A percentile compares a stretch with the other conserved stretches of the same genome.
Evolutionary conservation across 2,888 invertebrate species (phyloP).

Genomic region (Eupithecia vulgata): DNA sequence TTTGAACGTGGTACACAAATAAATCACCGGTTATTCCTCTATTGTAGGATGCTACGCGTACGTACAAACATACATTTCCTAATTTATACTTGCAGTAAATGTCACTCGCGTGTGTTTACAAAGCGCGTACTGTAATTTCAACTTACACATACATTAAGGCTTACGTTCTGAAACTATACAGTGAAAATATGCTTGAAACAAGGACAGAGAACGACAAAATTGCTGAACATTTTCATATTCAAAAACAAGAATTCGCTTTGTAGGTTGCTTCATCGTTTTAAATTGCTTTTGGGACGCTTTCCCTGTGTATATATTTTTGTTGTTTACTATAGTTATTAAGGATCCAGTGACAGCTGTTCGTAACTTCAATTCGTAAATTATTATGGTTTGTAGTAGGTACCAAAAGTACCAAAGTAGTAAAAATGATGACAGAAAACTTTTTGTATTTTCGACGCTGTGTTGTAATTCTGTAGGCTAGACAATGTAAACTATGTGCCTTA

Average conservation of each 20-base stretch:
- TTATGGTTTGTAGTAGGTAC: too few species aligned
- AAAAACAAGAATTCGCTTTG: neutral
- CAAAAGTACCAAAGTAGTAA: too few species aligned
- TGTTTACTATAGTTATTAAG: neutral
- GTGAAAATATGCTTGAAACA: neutral
- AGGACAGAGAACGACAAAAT: neutral
- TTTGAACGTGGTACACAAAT: constrained; percentile 1
- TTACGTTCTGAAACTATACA: constrained; percentile 10
- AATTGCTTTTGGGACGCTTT: neutral
- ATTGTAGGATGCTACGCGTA: constrained; percentile 10
- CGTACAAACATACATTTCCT: constrained; percentile 17
- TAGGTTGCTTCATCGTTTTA: neutral
- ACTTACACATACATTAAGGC: neutral
- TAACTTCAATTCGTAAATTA: too few species aligned
- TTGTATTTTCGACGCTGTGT: too few species aligned
- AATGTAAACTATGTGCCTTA: too few species aligned
- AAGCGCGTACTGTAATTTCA: constrained; percentile 34
- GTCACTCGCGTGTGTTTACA: constrained; percentile 27
- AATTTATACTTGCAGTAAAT: constrained; percentile 33
- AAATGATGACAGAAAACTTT: too few species aligned
- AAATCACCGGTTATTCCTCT: constrained; percentile 8
- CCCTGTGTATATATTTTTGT: neutral
- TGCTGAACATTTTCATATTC: neutral
- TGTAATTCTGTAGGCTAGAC: too few species aligned
- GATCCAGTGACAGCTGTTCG: too few species aligned